Evolutionary conservation across 2,888 invertebrate genomes (phyloP).

Genomic region (Trisateles emortualis): DNA sequence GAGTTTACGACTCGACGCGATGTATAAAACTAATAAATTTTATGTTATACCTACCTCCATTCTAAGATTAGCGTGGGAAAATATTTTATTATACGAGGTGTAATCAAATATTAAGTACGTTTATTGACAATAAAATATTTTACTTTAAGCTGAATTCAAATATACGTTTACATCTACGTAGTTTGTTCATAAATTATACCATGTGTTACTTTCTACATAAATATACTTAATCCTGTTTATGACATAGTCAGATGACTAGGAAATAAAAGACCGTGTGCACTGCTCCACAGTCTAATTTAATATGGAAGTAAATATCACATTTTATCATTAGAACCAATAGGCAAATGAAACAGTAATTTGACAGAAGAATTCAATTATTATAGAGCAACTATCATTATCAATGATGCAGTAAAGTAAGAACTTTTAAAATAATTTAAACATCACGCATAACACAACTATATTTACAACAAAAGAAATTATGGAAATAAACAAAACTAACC

Average conservation of each 20-base stretch:
- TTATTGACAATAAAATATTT: background rate
- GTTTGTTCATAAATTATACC: background rate
- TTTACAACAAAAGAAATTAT: background rate
- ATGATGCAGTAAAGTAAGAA: too few relatives aligned
- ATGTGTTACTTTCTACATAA: too few relatives aligned
- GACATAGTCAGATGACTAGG: too few relatives aligned
- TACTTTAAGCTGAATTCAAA: background rate
- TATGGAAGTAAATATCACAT: too few relatives aligned
- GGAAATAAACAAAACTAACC: conserved; percentile 4
- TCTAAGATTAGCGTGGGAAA: conserved; percentile 13
- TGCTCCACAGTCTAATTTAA: too few relatives aligned
- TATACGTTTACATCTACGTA: background rate
- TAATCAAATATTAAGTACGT: background rate
- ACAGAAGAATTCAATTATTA: too few relatives aligned
- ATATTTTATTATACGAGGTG: conserved; percentile 6
- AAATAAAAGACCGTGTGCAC: too few relatives aligned
- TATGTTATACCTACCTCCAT: conserved; percentile 10
- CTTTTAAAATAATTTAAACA: background rate
- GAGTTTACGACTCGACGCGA: conserved; percentile 16
- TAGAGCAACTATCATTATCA: too few relatives aligned
- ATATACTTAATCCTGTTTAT: too few relatives aligned
- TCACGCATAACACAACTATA: background rate
- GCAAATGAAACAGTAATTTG: too few relatives aligned
- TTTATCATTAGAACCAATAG: too few relatives aligned
- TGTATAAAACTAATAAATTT: conserved; percentile 27